A percentile compares a stretch with the other conserved stretches of the same genome.
Evolutionary conservation across 2,113 vertebrate genomes (phyloP).

Genomic region (Mobula birostris): DNA sequence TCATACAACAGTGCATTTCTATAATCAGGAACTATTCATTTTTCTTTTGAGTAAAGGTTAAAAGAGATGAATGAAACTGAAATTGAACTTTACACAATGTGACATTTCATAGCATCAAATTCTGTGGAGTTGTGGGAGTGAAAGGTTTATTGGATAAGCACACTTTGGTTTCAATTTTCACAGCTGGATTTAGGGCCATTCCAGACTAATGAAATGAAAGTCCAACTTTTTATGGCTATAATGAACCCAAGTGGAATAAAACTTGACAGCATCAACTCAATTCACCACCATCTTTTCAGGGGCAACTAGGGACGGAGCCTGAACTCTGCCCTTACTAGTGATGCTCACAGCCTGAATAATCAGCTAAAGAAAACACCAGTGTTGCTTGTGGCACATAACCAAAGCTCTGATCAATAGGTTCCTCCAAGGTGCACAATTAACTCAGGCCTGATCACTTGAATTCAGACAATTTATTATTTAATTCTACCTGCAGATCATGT

Average conservation of each 20-base stretch:
- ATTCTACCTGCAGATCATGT: too few species aligned
- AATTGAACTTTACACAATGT: background rate
- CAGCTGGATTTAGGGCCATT: background rate
- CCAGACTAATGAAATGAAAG: background rate
- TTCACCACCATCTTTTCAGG: too few species aligned
- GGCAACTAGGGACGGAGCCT: too few species aligned
- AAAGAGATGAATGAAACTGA: constrained; percentile 18
- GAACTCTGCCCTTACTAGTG: too few species aligned
- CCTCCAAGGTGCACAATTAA: too few species aligned
- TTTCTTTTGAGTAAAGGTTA: background rate
- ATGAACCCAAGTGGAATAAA: background rate
- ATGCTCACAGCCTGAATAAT: too few species aligned
- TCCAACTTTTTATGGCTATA: background rate
- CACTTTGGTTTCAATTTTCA: background rate
- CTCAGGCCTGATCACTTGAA: too few species aligned
- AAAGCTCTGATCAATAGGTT: too few species aligned
- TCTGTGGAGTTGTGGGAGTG: background rate
- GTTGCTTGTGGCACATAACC: background rate
- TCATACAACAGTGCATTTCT: background rate
- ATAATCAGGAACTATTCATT: constrained; percentile 3
- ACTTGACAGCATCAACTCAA: background rate
- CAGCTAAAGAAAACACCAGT: too few species aligned
- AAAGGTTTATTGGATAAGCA: background rate
- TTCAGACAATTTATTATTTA: too few species aligned
- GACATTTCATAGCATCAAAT: background rate